Conservation (phyloP, 2,113 vertebrate species). For the Oreochromis niloticus region DNA sequence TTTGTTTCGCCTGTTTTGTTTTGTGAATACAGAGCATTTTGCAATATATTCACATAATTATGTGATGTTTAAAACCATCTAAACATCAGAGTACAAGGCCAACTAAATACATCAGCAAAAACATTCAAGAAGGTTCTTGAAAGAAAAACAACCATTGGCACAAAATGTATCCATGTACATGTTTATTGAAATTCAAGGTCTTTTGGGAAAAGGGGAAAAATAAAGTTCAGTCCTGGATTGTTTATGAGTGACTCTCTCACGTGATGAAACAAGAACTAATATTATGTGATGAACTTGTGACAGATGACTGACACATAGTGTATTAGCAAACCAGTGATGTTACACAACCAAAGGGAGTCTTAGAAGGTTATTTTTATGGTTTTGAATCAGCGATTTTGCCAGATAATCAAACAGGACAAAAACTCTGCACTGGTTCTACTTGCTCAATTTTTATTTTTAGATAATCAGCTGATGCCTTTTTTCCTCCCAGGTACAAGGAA, state of each 20-base stretch:
- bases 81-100: not conserved
- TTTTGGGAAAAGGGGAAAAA: not conserved
- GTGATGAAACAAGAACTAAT: constrained; percentile 41
- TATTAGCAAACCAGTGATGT: not conserved
- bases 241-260: not conserved
- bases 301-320: not conserved
- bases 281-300: not conserved
- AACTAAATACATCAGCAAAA: not conserved
- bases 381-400: not conserved
- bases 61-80: not conserved
- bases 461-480: not conserved
- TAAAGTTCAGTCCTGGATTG: not conserved
- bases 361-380: not conserved
- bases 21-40: not conserved
- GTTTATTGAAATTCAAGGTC: not conserved
- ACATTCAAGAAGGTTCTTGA: not conserved
- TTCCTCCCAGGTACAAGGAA: not conserved
- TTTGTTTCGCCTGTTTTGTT: not conserved
- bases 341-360: not conserved
- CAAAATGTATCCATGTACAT: not conserved
- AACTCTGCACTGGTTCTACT: not conserved
- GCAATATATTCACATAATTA: not conserved
- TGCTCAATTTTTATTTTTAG: not conserved
- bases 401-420: not conserved
- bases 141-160: not conserved